Conservation (phyloP, 1,140 invertebrate genomes). For the Bicyclus anynana region DNA sequence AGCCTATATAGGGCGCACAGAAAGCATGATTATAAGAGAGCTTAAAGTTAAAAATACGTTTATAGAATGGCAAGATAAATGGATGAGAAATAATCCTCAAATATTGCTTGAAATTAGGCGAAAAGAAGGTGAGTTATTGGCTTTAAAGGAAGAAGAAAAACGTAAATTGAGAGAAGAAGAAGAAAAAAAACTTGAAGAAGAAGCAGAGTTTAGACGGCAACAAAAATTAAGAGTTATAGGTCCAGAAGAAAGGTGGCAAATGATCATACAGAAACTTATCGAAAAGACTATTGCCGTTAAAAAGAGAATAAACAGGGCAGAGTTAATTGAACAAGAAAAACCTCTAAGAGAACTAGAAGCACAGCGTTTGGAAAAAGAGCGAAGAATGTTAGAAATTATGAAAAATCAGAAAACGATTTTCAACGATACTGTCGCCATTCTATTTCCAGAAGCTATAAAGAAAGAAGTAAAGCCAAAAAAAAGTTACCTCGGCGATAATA, state of each 20-base stretch:
- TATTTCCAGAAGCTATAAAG: constrained; percentile 71
- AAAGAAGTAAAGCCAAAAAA: constrained; percentile 51
- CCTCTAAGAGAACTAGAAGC: constrained; percentile 68
- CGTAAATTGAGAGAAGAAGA: constrained; percentile 52
- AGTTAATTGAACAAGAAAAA: constrained; percentile 69
- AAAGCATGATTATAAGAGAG: constrained; percentile 59
- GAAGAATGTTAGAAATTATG: constrained; percentile 71
- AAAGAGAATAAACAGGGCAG: constrained; percentile 67
- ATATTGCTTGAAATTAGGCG: constrained; percentile 60
- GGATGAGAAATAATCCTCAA: constrained; percentile 64
- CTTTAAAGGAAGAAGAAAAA: constrained; percentile 67
- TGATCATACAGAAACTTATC: constrained; percentile 67
- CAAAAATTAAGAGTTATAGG: constrained; percentile 54
- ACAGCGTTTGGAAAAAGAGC: constrained; percentile 63
- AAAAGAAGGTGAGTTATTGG: constrained; percentile 56
- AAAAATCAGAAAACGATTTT: constrained; percentile 71
- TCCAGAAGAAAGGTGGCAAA: constrained; percentile 68
- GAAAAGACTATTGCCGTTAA: constrained; percentile 72
- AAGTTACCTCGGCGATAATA: constrained; percentile 48
- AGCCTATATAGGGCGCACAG: constrained; percentile 43
- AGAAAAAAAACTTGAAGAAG: constrained; percentile 59
- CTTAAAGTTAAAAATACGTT: constrained; percentile 61
- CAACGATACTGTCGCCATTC: constrained; percentile 71
- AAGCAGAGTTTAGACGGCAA: constrained; percentile 53
- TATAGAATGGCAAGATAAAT: constrained; percentile 60